phyloP scores from a whole-genome alignment of 2,113 vertebrate genomes.

The Climacteris rufus region DNA sequence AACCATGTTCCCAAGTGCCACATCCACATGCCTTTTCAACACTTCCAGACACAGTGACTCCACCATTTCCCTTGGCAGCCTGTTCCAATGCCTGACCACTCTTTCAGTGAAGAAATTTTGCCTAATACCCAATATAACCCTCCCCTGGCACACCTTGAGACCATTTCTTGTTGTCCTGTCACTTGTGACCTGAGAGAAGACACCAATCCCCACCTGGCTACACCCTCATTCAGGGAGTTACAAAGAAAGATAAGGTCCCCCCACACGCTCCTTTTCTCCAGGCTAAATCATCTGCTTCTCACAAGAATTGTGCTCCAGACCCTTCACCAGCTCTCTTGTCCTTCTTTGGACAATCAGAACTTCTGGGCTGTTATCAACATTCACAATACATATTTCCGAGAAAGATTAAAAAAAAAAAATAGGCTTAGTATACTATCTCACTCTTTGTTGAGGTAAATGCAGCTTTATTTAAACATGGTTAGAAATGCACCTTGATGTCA shows the following conservation, averaged over 20 bases:
- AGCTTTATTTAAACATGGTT: background rate
- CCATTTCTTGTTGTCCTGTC: background rate
- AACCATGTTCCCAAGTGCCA: background rate
- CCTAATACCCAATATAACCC: rapidly evolving
- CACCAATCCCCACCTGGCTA: rapidly evolving
- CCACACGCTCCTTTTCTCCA: background rate
- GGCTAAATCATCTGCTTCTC: background rate
- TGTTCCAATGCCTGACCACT: background rate
- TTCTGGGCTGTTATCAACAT: background rate
- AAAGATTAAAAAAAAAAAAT: background rate
- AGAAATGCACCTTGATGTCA: background rate
- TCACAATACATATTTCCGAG: background rate
- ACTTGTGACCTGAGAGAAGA: background rate
- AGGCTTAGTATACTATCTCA: background rate
- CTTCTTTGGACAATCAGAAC: background rate
- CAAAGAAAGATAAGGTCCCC: background rate
- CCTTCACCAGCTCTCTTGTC: background rate
- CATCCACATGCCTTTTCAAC: background rate
- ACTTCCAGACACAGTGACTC: background rate
- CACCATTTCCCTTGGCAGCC: background rate
- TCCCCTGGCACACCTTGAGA: background rate
- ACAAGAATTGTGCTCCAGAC: background rate
- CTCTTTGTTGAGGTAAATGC: background rate
- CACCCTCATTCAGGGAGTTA: background rate
- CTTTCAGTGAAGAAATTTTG: background rate